Conservation (phyloP, 2,797 vertebrate species). For the Megaceryle alcyon region DNA sequence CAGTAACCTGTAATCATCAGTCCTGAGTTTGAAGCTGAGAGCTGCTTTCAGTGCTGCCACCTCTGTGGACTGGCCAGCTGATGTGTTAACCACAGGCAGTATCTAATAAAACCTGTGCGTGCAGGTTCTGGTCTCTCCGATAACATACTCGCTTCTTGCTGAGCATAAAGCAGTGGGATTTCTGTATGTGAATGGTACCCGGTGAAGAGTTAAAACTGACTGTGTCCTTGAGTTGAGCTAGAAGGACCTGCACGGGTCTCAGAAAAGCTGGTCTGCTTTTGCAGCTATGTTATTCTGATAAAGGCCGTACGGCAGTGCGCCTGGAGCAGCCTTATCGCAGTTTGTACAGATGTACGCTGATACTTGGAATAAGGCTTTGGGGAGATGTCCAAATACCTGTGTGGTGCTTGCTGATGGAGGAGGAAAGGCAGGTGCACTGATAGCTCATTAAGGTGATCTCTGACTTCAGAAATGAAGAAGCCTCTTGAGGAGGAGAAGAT, state of each 20-base stretch:
- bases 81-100: neutral
- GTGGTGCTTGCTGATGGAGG: neutral
- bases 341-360: neutral
- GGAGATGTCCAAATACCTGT: neutral
- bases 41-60: neutral
- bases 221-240: neutral
- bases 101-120: neutral
- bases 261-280: neutral
- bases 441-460: neutral
- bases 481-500: neutral
- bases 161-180: neutral
- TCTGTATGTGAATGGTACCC: neutral
- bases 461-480: neutral
- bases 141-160: neutral
- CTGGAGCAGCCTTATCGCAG: neutral
- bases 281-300: neutral
- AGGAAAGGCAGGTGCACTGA: neutral
- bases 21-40: neutral
- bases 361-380: neutral
- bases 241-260: neutral
- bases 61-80: neutral
- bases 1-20: neutral
- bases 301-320: rapidly evolving
- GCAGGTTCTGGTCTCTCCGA: neutral
- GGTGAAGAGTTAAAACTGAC: neutral